Evolutionary conservation across 2,113 vertebrate species (phyloP), one percentile per base, ranked within the genome.

Genomic region (Echinops telfairi): DNA sequence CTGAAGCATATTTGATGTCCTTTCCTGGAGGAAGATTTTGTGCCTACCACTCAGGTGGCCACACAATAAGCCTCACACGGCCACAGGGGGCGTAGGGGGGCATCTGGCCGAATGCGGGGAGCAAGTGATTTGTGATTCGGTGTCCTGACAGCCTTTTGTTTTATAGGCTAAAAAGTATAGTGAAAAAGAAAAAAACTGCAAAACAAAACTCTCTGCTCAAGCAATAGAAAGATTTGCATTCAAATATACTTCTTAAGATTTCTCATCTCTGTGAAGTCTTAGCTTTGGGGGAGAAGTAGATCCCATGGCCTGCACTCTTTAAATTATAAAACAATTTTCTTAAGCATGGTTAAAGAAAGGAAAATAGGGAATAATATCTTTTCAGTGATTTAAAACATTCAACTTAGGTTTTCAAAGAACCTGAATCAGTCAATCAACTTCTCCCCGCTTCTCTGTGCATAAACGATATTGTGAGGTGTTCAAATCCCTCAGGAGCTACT

Each of bases 11-110:
- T 88, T 71, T 86, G 33, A 71, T 78, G 31, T 82, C 17, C 9
- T 81, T 92, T 94, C 87, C 31, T 81, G 66, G 22, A 77, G 58
- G 33, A 68, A 90, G 71, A 66, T 33, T 95, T 80, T 73, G 38
- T 91, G 40, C 36, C 43, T 6, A 73, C 43, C 33, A 31, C 64
- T 86, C 77, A 83, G 25, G 47, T 29, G 19, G 29, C 40, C 22
- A 33, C 64, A 60, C 6, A 47, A 15, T 58, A 58, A 76, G 47
- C 38, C 40, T 38, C 10, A 3, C 16, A 6, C 68, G 78, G 53
- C 76, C 29, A n/a, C 2, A 17, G 33, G 2, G 33, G 2, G n/a
- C n/a, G n/a, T n/a, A n/a, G n/a, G 1, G 5, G 25, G 64, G 60
- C 2, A 17, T 85, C 29, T 66, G 53, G 57, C 29, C 25, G 58